A percentile compares a stretch with the other conserved stretches of the same genome.
phyloP scores from a whole-genome alignment of 2,797 vertebrate species.

The Okamejei kenojei region DNA sequence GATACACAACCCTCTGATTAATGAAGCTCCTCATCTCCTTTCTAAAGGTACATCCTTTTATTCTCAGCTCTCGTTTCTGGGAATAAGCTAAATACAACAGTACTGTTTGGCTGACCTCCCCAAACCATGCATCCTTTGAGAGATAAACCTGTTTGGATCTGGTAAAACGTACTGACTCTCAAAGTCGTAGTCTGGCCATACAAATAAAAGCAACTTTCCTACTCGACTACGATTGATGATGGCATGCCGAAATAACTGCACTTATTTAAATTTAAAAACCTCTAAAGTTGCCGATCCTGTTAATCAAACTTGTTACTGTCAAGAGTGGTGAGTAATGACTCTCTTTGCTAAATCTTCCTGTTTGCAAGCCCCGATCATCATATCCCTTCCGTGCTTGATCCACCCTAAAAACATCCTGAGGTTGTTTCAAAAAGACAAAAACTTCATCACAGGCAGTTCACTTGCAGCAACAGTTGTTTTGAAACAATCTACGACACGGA shows the following conservation, averaged over 20 bases:
- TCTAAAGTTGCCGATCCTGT: background rate
- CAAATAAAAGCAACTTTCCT: too few relatives aligned
- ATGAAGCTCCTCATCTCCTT: too few relatives aligned
- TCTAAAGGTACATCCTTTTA: too few relatives aligned
- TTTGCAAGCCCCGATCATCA: background rate
- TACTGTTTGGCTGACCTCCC: background rate
- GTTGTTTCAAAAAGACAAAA: background rate
- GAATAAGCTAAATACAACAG: background rate
- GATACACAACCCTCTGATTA: too few relatives aligned
- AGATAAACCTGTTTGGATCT: background rate
- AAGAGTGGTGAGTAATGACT: background rate
- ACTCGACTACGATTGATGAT: background rate
- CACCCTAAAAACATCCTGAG: background rate
- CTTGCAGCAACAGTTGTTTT: background rate
- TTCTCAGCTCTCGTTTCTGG: background rate
- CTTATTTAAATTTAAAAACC: background rate
- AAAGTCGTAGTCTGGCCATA: background rate
- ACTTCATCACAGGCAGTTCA: background rate
- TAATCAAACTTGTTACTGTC: background rate
- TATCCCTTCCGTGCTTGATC: background rate
- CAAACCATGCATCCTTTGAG: background rate
- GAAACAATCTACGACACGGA: background rate
- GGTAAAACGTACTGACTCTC: background rate
- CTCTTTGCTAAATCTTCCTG: background rate
- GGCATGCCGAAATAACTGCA: background rate